These are phyloP conservation scores for Fabriciana adippe DNA, from an alignment of 2,888 invertebrate genomes.

Conservation along the genomic window DNA sequence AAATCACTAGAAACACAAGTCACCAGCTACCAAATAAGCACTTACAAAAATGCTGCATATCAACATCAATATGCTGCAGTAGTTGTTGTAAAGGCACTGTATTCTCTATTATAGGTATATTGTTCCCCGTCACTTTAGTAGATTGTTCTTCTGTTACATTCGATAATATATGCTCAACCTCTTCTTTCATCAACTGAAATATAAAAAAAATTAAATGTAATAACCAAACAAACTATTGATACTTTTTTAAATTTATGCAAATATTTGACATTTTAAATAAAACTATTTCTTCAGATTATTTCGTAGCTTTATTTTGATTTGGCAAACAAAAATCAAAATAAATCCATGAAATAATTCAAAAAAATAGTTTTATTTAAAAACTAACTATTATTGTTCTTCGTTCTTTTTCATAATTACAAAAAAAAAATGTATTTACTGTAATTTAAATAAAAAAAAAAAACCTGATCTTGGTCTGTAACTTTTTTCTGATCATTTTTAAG, in stretches of 20 bases:
- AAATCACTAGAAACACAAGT: too few relatives aligned
- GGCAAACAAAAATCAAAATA: too few relatives aligned
- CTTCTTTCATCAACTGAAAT: slow-evolving; percentile 54
- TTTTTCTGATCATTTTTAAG: slow-evolving; percentile 61
- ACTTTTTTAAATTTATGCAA: too few relatives aligned
- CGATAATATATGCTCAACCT: slow-evolving; percentile 55
- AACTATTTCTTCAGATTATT: too few relatives aligned
- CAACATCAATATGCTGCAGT: slow-evolving; percentile 60
- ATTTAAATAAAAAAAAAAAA: slow-evolving; percentile 37
- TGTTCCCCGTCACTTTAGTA: slow-evolving; percentile 55
- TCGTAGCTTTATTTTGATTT: too few relatives aligned
- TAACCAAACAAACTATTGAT: not conserved
- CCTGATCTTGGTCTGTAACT: slow-evolving; percentile 48
- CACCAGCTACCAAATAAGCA: slow-evolving; percentile 20
- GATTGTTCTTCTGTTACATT: slow-evolving; percentile 50
- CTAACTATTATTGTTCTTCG: too few relatives aligned
- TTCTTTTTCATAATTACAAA: not conserved
- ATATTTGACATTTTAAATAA: too few relatives aligned
- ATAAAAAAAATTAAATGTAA: not conserved
- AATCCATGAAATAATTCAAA: too few relatives aligned
- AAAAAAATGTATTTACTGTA: not conserved
- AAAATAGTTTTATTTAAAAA: too few relatives aligned
- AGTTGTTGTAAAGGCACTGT: slow-evolving; percentile 58
- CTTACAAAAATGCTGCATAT: slow-evolving; percentile 74
- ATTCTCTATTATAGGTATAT: slow-evolving; percentile 53